Evolutionary conservation across 2,888 invertebrate genomes (phyloP).

Genomic region (Agriotes lineatus): DNA sequence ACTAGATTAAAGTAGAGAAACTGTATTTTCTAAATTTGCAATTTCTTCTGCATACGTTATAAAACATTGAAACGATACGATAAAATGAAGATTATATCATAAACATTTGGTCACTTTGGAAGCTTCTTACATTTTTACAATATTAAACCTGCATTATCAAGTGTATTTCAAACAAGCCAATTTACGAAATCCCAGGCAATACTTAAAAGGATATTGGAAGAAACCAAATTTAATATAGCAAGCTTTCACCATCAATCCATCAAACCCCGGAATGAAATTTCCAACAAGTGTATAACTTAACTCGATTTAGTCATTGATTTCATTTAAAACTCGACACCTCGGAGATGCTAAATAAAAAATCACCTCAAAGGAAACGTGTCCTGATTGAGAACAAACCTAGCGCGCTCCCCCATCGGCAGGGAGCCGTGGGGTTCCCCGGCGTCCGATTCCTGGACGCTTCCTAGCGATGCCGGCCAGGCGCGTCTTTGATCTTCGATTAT

Average conservation of each 20-base stretch:
- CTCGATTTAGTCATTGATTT: slow-evolving; percentile 56
- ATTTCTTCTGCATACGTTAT: no score
- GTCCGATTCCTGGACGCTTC: slow-evolving; percentile 4
- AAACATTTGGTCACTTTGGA: no score
- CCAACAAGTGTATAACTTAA: slow-evolving; percentile 53
- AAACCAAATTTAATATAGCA: background rate
- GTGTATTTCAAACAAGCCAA: no score
- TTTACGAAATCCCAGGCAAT: background rate
- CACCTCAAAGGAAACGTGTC: slow-evolving; percentile 58
- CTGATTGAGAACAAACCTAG: slow-evolving; percentile 50
- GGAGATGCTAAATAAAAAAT: slow-evolving; percentile 58
- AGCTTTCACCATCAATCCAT: slow-evolving; percentile 38
- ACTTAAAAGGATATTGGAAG: background rate
- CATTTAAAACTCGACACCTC: slow-evolving; percentile 58
- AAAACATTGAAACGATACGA: no score
- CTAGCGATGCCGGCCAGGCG: slow-evolving; percentile 5
- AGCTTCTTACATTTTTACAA: no score
- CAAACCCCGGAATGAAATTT: slow-evolving; percentile 45
- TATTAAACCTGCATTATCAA: no score
- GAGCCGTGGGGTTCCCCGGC: slow-evolving; percentile 22
- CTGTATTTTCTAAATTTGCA: no score
- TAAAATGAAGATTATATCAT: no score
- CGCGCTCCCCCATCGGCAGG: slow-evolving; percentile 24
- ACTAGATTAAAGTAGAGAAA: no score
- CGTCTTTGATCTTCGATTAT: slow-evolving; percentile 44